Conservation (phyloP, 2,888 invertebrate species). For the Adelphocoris suturalis region DNA sequence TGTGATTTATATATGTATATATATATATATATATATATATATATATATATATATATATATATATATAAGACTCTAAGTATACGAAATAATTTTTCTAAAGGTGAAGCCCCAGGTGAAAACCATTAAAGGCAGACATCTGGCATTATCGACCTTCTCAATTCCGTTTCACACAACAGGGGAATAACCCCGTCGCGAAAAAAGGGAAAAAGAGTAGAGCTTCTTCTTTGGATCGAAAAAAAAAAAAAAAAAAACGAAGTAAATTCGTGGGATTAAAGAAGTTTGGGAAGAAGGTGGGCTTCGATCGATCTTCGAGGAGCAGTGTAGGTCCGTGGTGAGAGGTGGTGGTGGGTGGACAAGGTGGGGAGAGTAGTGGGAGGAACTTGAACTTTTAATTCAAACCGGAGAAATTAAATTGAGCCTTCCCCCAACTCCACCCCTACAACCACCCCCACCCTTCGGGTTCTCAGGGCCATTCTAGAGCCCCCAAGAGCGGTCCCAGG, state of each 20-base stretch:
- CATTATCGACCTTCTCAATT: conserved; percentile 46
- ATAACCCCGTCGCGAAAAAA: neutral
- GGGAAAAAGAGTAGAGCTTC: neutral
- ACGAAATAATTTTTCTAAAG: neutral
- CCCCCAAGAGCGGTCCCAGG: conserved; percentile 14
- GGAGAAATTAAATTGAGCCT: conserved; percentile 43
- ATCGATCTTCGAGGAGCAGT: neutral
- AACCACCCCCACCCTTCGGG: neutral
- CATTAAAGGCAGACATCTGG: conserved; percentile 37
- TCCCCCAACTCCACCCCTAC: neutral
- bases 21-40: no score
- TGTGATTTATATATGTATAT: no score
- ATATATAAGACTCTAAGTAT: no score
- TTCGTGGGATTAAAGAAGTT: conserved; percentile 44
- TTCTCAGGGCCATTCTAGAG: neutral
- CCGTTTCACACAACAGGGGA: neutral
- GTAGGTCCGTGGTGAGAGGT: neutral
- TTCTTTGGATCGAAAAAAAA: neutral
- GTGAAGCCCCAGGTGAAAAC: conserved; percentile 44
- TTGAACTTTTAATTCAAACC: conserved; percentile 47
- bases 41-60: no score
- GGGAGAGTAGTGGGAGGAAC: neutral
- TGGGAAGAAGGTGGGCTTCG: conserved; percentile 11
- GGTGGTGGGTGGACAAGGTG: neutral
- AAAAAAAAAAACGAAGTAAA: neutral